Base-by-base conservation (phyloP, 2,113 vertebrate species). In the Megaptera novaeangliae region DNA sequence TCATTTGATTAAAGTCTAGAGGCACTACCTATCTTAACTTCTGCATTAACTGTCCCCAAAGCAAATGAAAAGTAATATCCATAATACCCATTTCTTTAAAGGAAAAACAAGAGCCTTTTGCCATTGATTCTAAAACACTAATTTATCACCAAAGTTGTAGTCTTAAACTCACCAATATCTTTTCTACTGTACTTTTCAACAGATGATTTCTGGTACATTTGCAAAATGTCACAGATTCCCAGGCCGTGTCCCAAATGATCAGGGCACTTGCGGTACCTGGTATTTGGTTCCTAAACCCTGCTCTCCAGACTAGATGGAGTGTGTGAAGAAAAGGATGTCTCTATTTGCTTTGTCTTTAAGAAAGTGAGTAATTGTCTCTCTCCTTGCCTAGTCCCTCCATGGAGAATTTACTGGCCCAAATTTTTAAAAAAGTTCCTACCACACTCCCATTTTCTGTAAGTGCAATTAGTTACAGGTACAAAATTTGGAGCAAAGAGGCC, bases 401-500 rank as follows among this genome's bases (percentile, higher is more conserved):
- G 77, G 98, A 98, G 97, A 97, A 94, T 97, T 97, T 96, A 81
- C 97, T 97, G 97, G 97, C 98, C 98, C 98, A 49, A 97, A 98
- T 98, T 98, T 97, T 96, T 92, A 80, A 96, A 97, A 97, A 98
- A 92, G 91, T 92, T 95, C 88, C 94, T 96, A 77, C 69, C 91
- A 86, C 92, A 93, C 92, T 98, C 88, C 96, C 96, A 97, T 97
- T 98, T 96, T 93, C 94, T 96, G 95, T 82, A 88, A 98, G 96
- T 68, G 95, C 96, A 97, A 96, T 98, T 98, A 98, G 96, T 85
- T 27, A 95, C 97, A 98, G 97, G 98, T 97, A 97, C 96, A 97
- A 97, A 98, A 98, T 98, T 97, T 97, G 97, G 98, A 98, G 97
- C 97, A 95, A 97, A 98, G 96, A 97, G 94, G 97, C 91, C 98